phyloP scores from a whole-genome alignment of 2,113 vertebrate genomes.

The Marcusenius ussheri region DNA sequence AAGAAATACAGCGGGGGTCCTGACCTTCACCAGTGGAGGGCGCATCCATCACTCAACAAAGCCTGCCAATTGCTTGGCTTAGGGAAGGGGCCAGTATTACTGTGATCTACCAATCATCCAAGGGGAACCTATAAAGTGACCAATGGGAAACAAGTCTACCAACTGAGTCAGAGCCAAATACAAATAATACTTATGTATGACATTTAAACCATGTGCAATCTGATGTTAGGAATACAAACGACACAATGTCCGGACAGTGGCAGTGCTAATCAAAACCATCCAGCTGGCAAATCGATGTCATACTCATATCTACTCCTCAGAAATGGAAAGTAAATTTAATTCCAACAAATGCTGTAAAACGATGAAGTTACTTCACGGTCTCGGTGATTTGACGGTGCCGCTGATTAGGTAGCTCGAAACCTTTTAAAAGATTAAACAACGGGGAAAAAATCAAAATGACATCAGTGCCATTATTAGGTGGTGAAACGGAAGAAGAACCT shows the following conservation, averaged over 20 bases:
- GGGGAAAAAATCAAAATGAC: neutral
- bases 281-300: neutral
- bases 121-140: neutral
- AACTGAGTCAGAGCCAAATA: neutral
- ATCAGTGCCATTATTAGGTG: neutral
- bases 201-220: neutral
- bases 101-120: neutral
- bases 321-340: neutral
- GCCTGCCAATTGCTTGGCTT: neutral
- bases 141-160: neutral
- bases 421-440: neutral
- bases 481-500: neutral
- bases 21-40: neutral
- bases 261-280: neutral
- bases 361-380: neutral
- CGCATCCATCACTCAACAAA: neutral
- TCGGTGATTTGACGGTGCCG: neutral
- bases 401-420: neutral
- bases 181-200: neutral
- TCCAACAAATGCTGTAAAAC: neutral
- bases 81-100: neutral
- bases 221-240: neutral
- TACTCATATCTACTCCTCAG: neutral
- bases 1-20: neutral
- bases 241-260: neutral